These are phyloP conservation scores for Epicauta chinensis DNA, from an alignment of 1,140 invertebrate genomes.

Conservation along the genomic window DNA sequence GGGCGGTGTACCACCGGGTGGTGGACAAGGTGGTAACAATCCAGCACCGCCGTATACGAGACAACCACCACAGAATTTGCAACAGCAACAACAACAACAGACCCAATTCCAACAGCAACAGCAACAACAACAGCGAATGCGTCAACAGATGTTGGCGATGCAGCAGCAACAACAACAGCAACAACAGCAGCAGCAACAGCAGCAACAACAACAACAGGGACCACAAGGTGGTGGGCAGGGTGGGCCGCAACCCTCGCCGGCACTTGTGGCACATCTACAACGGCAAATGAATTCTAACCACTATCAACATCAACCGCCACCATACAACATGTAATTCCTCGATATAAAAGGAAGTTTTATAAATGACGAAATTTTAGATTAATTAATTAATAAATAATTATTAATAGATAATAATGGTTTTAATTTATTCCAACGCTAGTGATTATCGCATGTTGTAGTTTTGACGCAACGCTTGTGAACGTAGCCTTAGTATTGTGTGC, in stretches of 20 bases:
- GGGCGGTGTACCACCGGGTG: constrained; percentile 34
- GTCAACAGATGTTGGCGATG: constrained; percentile 31
- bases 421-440: too few species aligned
- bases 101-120: constrained; percentile 30
- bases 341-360: too few species aligned
- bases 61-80: constrained; percentile 33
- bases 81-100: constrained; percentile 31
- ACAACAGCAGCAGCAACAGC: constrained; percentile 25
- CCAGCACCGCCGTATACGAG: constrained; percentile 41
- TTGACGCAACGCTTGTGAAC: too few species aligned
- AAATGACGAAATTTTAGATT: too few species aligned
- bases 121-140: constrained; percentile 29
- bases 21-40: constrained; percentile 31
- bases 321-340: constrained; percentile 32
- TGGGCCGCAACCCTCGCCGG: constrained; percentile 31
- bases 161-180: constrained; percentile 38
- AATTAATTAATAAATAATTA: too few species aligned
- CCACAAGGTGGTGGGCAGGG: constrained; percentile 31
- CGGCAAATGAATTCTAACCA: constrained; percentile 39
- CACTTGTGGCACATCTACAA: constrained; percentile 38
- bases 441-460: too few species aligned
- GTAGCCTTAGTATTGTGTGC: too few species aligned
- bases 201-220: constrained; percentile 34
- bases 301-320: constrained; percentile 40
- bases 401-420: too few species aligned